phyloP scores from a whole-genome alignment of 2,797 vertebrate genomes.

The Nasua narica region DNA sequence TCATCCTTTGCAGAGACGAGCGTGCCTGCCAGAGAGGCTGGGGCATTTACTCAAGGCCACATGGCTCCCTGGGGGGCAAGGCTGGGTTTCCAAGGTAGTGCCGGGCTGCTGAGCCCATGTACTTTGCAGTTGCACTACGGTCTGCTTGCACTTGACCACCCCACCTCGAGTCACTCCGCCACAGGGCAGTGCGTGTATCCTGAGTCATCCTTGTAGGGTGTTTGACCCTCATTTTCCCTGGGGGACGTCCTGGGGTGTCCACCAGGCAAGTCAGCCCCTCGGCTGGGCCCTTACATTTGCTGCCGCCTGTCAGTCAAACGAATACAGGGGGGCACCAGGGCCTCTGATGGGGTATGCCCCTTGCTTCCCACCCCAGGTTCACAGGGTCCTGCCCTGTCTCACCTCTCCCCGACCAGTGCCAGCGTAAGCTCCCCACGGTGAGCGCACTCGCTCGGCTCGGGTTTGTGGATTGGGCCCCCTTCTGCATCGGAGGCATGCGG shows the following conservation, averaged over 20 bases:
- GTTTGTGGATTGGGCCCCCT: background rate
- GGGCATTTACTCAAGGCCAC: background rate
- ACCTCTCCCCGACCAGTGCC: rapidly evolving
- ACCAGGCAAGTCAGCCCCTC: background rate
- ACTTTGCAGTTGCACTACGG: too few relatives aligned
- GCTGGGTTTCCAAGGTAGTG: background rate
- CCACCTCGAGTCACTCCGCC: background rate
- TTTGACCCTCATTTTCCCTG: background rate
- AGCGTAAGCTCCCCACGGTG: rapidly evolving
- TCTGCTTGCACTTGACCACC: background rate
- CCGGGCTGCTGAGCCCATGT: background rate
- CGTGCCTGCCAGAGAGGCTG: background rate
- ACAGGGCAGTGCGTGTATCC: background rate
- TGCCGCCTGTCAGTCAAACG: background rate
- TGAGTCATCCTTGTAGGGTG: background rate
- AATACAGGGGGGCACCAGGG: background rate
- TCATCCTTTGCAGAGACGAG: background rate
- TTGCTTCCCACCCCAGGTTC: rapidly evolving
- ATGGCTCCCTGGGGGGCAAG: rapidly evolving
- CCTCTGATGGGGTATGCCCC: background rate
- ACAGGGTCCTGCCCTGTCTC: background rate
- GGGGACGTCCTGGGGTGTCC: background rate
- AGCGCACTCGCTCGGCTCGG: background rate
- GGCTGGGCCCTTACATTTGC: background rate
- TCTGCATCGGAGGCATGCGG: background rate